Evolutionary conservation across 2,888 invertebrate species (phyloP).

Genomic region (Craniophora ligustri): DNA sequence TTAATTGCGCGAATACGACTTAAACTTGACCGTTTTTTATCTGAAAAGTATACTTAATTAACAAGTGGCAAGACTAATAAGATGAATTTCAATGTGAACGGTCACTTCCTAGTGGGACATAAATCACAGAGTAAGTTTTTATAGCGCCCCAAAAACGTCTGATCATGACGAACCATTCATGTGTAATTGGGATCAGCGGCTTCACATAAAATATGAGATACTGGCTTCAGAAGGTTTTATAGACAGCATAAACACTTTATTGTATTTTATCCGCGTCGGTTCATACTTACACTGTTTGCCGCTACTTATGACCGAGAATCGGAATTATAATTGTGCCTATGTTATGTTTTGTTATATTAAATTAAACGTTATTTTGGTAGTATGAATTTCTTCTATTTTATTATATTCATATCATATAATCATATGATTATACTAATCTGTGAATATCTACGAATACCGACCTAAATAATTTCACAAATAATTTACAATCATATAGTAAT

Average conservation of each 20-base stretch:
- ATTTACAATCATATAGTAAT: too few species aligned
- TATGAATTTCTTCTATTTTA: too few species aligned
- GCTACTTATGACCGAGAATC: slow-evolving; percentile 30
- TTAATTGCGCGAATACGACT: not conserved
- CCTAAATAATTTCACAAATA: not conserved
- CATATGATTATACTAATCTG: too few species aligned
- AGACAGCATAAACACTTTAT: slow-evolving; percentile 86
- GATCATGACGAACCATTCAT: slow-evolving; percentile 86
- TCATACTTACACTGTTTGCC: slow-evolving; percentile 64
- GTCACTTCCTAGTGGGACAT: slow-evolving; percentile 72
- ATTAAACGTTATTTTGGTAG: too few species aligned
- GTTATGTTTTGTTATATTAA: too few species aligned
- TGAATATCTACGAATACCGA: too few species aligned
- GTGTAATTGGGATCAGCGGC: slow-evolving; percentile 86
- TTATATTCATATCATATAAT: too few species aligned
- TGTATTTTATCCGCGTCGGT: slow-evolving; percentile 75
- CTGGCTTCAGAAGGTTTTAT: slow-evolving; percentile 81
- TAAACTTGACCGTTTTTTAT: slow-evolving; percentile 45
- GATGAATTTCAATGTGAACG: slow-evolving; percentile 71
- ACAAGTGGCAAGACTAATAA: slow-evolving; percentile 74
- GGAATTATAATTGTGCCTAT: slow-evolving; percentile 6
- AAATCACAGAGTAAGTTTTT: slow-evolving; percentile 82
- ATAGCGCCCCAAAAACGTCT: slow-evolving; percentile 81
- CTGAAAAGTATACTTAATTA: slow-evolving; percentile 65
- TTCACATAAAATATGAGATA: slow-evolving; percentile 85